phyloP scores from a whole-genome alignment of 2,888 invertebrate genomes.

The Pheosia gnoma region DNA sequence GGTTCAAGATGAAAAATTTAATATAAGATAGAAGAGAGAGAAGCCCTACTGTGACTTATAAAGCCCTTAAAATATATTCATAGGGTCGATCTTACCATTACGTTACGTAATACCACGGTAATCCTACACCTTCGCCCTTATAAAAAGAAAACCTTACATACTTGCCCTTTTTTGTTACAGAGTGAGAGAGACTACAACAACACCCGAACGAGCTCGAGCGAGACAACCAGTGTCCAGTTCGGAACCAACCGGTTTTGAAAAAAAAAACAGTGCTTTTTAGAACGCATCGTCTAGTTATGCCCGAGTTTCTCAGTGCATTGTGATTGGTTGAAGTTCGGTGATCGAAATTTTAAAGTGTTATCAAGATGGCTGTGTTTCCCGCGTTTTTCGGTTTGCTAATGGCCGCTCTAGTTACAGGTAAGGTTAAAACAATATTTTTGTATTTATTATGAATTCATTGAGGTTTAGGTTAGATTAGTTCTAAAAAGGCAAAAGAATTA shows the following conservation, averaged over 20 bases:
- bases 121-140: constrained; percentile 33
- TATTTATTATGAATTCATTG: not conserved
- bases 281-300: constrained; percentile 71
- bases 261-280: constrained; percentile 53
- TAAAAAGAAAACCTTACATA: constrained; percentile 42
- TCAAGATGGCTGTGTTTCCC: constrained; percentile 75
- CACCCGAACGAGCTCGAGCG: constrained; percentile 42
- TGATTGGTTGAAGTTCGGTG: constrained; percentile 49
- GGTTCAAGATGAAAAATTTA: not conserved
- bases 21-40: no score
- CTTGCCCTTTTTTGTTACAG: constrained; percentile 74
- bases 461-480: no score
- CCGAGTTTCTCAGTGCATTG: constrained; percentile 54
- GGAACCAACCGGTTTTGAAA: constrained; percentile 49
- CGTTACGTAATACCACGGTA: constrained; percentile 41
- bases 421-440: constrained; percentile 28
- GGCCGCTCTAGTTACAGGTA: constrained; percentile 70
- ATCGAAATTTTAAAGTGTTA: constrained; percentile 51
- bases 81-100: constrained; percentile 11
- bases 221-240: constrained; percentile 58
- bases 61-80: not conserved
- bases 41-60: not conserved
- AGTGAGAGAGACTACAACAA: constrained; percentile 52
- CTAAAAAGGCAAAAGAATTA: no score
- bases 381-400: constrained; percentile 73